Base-by-base conservation (phyloP, 2,797 vertebrate genomes). In the Sternotherus odoratus region DNA sequence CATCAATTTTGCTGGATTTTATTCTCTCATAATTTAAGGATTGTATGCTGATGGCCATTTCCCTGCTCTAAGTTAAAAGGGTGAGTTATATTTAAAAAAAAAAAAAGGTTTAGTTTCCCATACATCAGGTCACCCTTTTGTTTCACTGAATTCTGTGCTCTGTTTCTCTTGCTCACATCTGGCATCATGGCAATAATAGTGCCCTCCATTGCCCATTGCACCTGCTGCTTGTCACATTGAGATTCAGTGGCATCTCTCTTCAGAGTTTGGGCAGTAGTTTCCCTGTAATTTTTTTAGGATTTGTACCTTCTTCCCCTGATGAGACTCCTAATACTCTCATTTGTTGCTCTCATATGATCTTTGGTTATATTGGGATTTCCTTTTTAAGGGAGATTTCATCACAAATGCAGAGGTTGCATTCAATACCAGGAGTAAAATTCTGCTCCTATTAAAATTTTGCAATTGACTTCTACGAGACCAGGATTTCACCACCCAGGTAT, bases 311-410 rank as follows among this genome's bases (percentile, higher is more conserved):
- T 82, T 88, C n/a, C 53, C 43, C 9, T 0, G 0, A 82, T 91
- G 50, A 72, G 33, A 82, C 75, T 84, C 33, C 39, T 63, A 63
- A 53, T 72, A 43, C n/a, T 80, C 48, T 92, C 56, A 50, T 46
- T 89, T 87, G 43, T 2, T 49, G 66, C 36, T 87, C 50, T 81
- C 88, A 30, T 12, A 86, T 74, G 80, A 74, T 83, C 74, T 84
- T 51, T 28, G 51, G 30, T 77, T 88, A 77, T 85, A 54, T 46
- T 48, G 57, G 66, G 79, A 57, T 87, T 90, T 88, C 48, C 46
- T 91, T 92, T 83, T 50, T 83, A 79, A 79, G 23, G 77, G 80
- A 89, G 43, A 11, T 91, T 91, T 79, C 81, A 83, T 63, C 54
- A 82, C 60, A 95, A 56, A 95, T n/a, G 9, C 90, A 85, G 28